Conservation (phyloP, 30 jellyfish, hydroid and myxozoan species). For the Phacellophora camtschatica region DNA sequence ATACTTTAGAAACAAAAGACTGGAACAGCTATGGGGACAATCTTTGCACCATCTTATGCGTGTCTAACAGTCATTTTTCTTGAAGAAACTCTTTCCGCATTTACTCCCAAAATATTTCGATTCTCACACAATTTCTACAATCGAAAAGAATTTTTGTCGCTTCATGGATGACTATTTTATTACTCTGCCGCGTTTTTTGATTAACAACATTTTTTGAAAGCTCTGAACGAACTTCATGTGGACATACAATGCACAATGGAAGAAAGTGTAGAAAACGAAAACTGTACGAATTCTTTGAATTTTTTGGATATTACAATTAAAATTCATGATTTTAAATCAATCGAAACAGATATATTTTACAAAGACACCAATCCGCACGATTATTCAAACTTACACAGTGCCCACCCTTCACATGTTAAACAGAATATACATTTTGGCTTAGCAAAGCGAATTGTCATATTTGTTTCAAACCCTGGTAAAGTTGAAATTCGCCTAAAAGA, state of each 20-base stretch:
- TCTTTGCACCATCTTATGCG: no score
- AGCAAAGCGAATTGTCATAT: slow-evolving; percentile 8
- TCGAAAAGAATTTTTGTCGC: no score
- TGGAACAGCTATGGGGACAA: no score
- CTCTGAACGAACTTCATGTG: slow-evolving; percentile 7
- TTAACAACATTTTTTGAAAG: no score
- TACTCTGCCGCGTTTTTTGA: no score
- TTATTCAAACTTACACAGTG: neutral
- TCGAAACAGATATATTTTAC: slow-evolving; percentile 2
- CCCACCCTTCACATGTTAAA: slow-evolving; percentile 21
- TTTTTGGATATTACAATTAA: slow-evolving; percentile 1
- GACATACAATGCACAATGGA: slow-evolving; percentile 8
- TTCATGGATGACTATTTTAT: no score
- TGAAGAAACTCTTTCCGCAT: neutral
- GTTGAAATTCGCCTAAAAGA: neutral
- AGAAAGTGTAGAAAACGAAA: neutral
- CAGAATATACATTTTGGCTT: neutral
- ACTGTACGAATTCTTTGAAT: neutral
- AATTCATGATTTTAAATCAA: neutral
- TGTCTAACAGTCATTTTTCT: neutral
- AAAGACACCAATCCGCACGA: slow-evolving; percentile 26
- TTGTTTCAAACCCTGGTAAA: neutral
- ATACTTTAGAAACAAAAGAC: neutral
- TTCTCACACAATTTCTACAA: no score
- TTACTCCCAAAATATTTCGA: neutral